These are phyloP conservation scores for Phyllotis vaccarum DNA, from an alignment of 2,797 vertebrate genomes.

Conservation along the genomic window DNA sequence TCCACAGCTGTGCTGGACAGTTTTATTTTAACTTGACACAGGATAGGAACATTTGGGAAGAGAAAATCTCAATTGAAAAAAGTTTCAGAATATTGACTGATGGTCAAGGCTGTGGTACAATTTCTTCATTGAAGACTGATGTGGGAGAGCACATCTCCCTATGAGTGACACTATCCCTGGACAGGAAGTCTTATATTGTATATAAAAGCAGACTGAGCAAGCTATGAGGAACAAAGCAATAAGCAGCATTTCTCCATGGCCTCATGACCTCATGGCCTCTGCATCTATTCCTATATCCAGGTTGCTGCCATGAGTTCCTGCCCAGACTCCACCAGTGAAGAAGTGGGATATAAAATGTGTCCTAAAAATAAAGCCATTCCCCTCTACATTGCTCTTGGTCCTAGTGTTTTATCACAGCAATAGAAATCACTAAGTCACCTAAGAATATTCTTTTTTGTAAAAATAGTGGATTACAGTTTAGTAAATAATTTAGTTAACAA, in stretches of 20 bases:
- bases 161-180: too few relatives aligned
- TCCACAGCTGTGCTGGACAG: neutral
- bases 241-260: neutral
- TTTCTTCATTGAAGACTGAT: neutral
- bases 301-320: too few relatives aligned
- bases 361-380: too few relatives aligned
- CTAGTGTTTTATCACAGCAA: neutral
- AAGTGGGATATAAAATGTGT: neutral
- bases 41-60: neutral
- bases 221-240: neutral
- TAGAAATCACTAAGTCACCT: neutral
- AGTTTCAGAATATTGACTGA: neutral
- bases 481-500: neutral
- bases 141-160: neutral
- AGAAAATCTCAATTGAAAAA: neutral
- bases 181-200: neutral
- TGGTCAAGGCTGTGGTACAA: neutral
- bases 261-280: neutral
- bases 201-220: neutral
- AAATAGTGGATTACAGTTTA: neutral
- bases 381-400: neutral
- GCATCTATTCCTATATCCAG: neutral
- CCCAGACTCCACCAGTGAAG: neutral
- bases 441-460: too few relatives aligned
- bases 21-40: neutral